Evolutionary conservation across 2,113 vertebrate species (phyloP).

Genomic region (Festucalex cinctus): DNA sequence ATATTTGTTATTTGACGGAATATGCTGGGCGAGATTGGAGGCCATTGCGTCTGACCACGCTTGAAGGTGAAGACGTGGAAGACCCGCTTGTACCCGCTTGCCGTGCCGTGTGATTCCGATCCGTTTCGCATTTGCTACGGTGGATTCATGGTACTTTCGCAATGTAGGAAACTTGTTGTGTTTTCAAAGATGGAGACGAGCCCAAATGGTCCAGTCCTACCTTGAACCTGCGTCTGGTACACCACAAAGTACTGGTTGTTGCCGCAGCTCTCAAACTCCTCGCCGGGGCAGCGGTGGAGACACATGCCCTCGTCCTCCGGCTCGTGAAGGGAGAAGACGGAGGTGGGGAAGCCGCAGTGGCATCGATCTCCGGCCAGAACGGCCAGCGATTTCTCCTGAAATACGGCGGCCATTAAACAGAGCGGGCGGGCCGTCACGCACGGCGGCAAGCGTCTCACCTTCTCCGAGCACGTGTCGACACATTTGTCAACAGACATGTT

Average conservation of each 20-base stretch:
- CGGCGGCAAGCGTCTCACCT: slow-evolving; percentile 69
- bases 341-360: slow-evolving; percentile 88
- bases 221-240: slow-evolving; percentile 97
- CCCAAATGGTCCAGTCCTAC: slow-evolving; percentile 53
- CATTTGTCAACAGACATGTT: slow-evolving; percentile 95
- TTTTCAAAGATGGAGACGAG: too few relatives aligned
- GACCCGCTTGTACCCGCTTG: too few relatives aligned
- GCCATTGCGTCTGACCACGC: too few relatives aligned
- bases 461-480: slow-evolving; percentile 92
- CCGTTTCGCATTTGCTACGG: too few relatives aligned
- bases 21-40: too few relatives aligned
- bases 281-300: slow-evolving; percentile 79
- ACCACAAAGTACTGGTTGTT: slow-evolving; percentile 84
- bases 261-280: slow-evolving; percentile 93
- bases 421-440: background rate
- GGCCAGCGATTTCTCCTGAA: slow-evolving; percentile 87
- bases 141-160: too few relatives aligned
- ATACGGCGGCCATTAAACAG: slow-evolving; percentile 16
- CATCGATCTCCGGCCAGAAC: slow-evolving; percentile 82
- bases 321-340: slow-evolving; percentile 88
- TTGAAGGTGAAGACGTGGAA: too few relatives aligned
- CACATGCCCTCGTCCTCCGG: slow-evolving; percentile 87
- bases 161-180: too few relatives aligned
- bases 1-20: too few relatives aligned
- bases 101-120: too few relatives aligned